These are phyloP conservation scores for Caenorhabditis sulstoni DNA, from an alignment of 2,888 invertebrate species.

Conservation along the genomic window DNA sequence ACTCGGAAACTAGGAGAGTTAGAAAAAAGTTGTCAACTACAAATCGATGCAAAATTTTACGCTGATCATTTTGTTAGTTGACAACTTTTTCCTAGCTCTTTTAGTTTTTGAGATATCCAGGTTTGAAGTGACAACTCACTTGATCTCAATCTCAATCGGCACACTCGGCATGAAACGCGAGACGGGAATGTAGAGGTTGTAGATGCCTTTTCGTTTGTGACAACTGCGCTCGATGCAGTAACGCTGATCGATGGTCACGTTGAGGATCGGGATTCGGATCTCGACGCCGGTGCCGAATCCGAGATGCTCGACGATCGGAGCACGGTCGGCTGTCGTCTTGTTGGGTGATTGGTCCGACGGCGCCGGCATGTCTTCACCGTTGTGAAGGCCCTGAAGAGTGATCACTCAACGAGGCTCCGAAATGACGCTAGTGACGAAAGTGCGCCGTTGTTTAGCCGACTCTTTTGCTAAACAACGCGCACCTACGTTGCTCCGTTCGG, in stretches of 20 bases:
- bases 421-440: too few species aligned
- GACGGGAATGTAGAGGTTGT: slow-evolving; percentile 76
- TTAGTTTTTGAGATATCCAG: too few species aligned
- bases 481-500: too few species aligned
- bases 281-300: slow-evolving; percentile 62
- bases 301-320: slow-evolving; percentile 11
- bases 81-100: too few species aligned
- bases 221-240: slow-evolving; percentile 73
- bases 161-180: slow-evolving; percentile 71
- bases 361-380: slow-evolving; percentile 11
- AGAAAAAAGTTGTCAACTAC: too few species aligned
- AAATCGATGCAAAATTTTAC: too few species aligned
- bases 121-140: slow-evolving; percentile 12
- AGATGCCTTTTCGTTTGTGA: slow-evolving; percentile 70
- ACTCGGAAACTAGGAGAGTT: too few species aligned
- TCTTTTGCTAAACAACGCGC: too few species aligned
- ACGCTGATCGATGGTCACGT: slow-evolving; percentile 75
- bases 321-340: slow-evolving; percentile 16
- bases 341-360: slow-evolving; percentile 5
- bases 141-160: slow-evolving; percentile 69
- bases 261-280: slow-evolving; percentile 71
- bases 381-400: slow-evolving; percentile 45
- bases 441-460: too few species aligned
- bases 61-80: too few species aligned
- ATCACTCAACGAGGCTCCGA: too few species aligned